These are phyloP conservation scores for Pseudomyrmex concolor DNA, from an alignment of 1,140 invertebrate genomes.

Conservation along the genomic window DNA sequence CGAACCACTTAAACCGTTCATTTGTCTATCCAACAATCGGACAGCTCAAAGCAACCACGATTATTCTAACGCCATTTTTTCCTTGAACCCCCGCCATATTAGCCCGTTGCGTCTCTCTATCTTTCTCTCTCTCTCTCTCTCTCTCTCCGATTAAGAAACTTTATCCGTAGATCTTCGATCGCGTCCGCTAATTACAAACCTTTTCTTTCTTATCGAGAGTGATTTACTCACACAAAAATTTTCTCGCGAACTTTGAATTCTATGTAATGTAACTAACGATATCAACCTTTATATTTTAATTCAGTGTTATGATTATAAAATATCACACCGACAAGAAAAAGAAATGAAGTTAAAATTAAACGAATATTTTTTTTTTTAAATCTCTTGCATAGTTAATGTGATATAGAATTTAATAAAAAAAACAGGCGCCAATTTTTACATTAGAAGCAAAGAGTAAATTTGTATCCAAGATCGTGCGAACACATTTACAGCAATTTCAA, in stretches of 20 bases:
- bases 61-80: constrained; percentile 75
- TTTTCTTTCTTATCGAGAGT: constrained; percentile 8
- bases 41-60: constrained; percentile 64
- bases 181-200: constrained; percentile 10
- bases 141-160: constrained; percentile 76
- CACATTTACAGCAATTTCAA: constrained; percentile 65
- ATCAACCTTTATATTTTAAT: no score
- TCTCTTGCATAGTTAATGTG: not conserved
- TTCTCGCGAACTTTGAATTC: no score
- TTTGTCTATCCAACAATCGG: constrained; percentile 76
- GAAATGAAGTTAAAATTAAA: no score
- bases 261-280: no score
- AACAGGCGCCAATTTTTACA: constrained; percentile 1
- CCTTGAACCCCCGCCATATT: constrained; percentile 65
- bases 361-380: no score
- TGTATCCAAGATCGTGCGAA: constrained; percentile 65
- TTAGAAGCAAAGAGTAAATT: constrained; percentile 51
- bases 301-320: no score
- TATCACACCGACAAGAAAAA: no score
- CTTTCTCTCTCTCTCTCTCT: no score
- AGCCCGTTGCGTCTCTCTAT: not conserved
- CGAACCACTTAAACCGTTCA: constrained; percentile 73
- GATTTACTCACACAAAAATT: not conserved
- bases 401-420: constrained; percentile 45
- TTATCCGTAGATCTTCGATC: constrained; percentile 50